Evolutionary conservation across 2,797 vertebrate species (phyloP), one percentile per base, ranked within the genome.

Genomic region (Gymnoscopelus braueri): DNA sequence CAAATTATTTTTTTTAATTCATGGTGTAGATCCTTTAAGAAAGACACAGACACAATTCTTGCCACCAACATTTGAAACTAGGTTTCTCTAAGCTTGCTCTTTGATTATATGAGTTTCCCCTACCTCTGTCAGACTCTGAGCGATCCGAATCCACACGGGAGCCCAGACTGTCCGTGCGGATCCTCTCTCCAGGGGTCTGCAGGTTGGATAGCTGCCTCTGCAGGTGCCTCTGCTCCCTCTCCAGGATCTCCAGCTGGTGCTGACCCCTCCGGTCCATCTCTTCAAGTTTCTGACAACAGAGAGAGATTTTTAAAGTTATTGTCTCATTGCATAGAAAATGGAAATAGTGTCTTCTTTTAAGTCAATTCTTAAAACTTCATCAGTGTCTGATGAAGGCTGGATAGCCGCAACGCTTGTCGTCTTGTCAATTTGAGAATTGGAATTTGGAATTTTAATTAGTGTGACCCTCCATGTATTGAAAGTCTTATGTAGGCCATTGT

Each of bases 121-220:
- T 62, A 98, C 98, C 98, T 96, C 96, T 95, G 89, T 99, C 98
- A 6, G 97, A 98, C 90, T 98, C 97, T 0, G 96, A 98, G 91
- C 89, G 96, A 81, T 98, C 97, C 1, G 96, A 98, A 92, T 96
- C 96, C 83, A 94, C 84, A 77, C 92, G 94, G 67, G 97, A 99
- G 74, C 95, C 95, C 56, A 97, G 81, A 88, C 97, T 98, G 92
- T 98, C 96, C 79, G 91, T 96, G 80, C 96, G 95, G 90, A 97
- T 92, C 88, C 97, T 86, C 66, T 98, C 96, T 57, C 87, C 89
- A 0, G 88, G 81, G 78, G 94, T 92, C 91, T 97, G 96, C 89
- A 99, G 94, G 82, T 96, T 96, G 87, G 98, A 95, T 81, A 99
- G 94, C 89, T 97, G 94, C 90, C 97, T 95, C 93, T 96, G 98